phyloP scores from a whole-genome alignment of 2,797 vertebrate species.

The Hydrolagus colliei region DNA sequence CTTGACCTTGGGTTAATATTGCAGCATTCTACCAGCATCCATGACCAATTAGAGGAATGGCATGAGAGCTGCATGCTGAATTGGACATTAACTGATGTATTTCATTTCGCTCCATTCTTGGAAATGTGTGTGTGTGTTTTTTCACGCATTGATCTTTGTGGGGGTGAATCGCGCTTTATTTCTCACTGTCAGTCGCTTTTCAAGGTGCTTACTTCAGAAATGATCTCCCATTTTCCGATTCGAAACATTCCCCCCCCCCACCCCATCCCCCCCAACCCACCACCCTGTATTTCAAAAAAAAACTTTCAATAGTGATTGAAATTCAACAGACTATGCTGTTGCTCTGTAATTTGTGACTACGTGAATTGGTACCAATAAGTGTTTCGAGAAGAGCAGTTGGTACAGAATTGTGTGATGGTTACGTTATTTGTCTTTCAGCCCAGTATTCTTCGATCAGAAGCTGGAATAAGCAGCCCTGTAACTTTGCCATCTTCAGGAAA shows the following conservation, averaged over 20 bases:
- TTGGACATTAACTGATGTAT: not conserved
- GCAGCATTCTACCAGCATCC: not conserved
- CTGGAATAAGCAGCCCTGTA: slow-evolving; percentile 68
- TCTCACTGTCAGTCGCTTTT: too few species aligned
- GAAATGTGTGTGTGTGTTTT: not conserved
- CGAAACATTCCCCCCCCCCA: too few species aligned
- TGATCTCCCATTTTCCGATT: not conserved
- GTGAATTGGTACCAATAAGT: not conserved
- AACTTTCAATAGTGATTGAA: not conserved
- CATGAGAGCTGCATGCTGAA: not conserved
- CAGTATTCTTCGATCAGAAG: slow-evolving; percentile 66
- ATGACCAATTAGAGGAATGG: not conserved
- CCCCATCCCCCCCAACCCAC: too few species aligned
- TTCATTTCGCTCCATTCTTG: not conserved
- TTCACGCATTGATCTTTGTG: not conserved
- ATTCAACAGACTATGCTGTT: not conserved
- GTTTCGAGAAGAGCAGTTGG: not conserved
- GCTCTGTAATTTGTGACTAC: slow-evolving; percentile 1
- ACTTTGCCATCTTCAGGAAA: slow-evolving; percentile 73
- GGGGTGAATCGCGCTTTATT: not conserved
- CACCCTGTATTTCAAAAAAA: not conserved
- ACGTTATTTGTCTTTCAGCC: slow-evolving; percentile 57
- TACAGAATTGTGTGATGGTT: not conserved
- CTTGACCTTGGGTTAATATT: not conserved
- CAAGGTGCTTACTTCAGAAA: not conserved